These are phyloP conservation scores for Drymodes brunneopygia DNA, from an alignment of 2,113 vertebrate species.

Conservation along the genomic window DNA sequence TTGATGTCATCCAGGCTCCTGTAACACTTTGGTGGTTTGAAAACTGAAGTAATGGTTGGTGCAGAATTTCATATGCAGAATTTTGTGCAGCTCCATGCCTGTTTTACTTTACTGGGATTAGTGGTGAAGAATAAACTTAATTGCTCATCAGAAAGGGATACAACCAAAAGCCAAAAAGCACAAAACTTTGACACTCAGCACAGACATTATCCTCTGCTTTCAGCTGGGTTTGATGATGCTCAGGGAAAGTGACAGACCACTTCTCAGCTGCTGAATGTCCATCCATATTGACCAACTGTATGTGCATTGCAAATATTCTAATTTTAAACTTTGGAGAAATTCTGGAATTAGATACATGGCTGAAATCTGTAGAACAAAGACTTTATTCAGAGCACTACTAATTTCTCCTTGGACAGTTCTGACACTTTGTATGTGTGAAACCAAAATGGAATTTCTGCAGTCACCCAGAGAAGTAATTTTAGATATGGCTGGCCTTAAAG, in stretches of 20 bases:
- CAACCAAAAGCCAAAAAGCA: not conserved
- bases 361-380: not conserved
- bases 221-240: not conserved
- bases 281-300: not conserved
- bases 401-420: not conserved
- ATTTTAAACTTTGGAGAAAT: not conserved
- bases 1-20: not conserved
- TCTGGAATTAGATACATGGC: not conserved
- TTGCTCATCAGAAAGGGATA: not conserved
- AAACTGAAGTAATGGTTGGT: not conserved
- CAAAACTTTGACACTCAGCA: not conserved
- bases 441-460: not conserved
- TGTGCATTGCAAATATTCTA: not conserved
- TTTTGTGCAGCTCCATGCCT: not conserved
- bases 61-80: not conserved
- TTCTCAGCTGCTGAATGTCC: not conserved
- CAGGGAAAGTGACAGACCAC: not conserved
- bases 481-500: not conserved
- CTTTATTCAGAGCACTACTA: not conserved
- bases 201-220: not conserved
- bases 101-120: not conserved
- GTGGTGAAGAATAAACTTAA: not conserved
- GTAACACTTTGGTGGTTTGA: fast-evolving
- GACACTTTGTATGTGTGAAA: not conserved
- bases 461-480: not conserved